phyloP scores from a whole-genome alignment of 2,113 vertebrate species.

The Dipodomys spectabilis region DNA sequence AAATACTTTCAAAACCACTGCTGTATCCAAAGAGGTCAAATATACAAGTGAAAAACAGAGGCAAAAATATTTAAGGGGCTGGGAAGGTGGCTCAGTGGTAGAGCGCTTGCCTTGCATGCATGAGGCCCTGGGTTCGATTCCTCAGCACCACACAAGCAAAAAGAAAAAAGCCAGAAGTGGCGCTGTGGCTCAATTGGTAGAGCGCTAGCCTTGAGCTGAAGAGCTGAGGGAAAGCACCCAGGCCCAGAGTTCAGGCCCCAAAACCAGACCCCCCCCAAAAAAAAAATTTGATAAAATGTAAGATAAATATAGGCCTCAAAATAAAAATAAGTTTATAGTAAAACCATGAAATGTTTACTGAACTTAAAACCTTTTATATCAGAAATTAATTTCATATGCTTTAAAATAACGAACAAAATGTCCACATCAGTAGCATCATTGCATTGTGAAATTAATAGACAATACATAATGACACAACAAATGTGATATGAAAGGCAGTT shows the following conservation, averaged over 20 bases:
- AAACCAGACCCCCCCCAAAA: too few relatives aligned
- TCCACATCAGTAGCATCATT: neutral
- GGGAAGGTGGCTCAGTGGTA: too few relatives aligned
- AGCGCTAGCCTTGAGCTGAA: too few relatives aligned
- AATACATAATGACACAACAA: slow-evolving; percentile 46
- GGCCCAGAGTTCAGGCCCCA: too few relatives aligned
- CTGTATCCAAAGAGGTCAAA: slow-evolving; percentile 22
- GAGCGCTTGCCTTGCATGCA: too few relatives aligned
- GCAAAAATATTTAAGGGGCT: neutral
- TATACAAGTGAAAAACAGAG: slow-evolving; percentile 19
- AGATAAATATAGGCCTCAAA: slow-evolving; percentile 31
- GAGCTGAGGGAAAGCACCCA: too few relatives aligned
- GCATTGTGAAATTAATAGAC: slow-evolving; percentile 6
- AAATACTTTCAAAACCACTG: slow-evolving; percentile 37
- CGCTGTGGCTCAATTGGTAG: too few relatives aligned
- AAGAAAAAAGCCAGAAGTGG: too few relatives aligned
- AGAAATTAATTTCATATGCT: neutral
- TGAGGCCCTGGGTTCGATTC: too few relatives aligned
- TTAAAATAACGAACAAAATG: slow-evolving; percentile 2
- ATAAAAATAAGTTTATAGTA: slow-evolving; percentile 48
- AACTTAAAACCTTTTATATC: slow-evolving; percentile 24
- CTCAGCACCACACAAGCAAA: too few relatives aligned
- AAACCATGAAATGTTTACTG: neutral
- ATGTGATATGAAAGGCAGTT: neutral
- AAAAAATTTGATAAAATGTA: neutral